These are phyloP conservation scores for Clinocottus analis DNA, from an alignment of 2,113 vertebrate genomes.

Conservation along the genomic window DNA sequence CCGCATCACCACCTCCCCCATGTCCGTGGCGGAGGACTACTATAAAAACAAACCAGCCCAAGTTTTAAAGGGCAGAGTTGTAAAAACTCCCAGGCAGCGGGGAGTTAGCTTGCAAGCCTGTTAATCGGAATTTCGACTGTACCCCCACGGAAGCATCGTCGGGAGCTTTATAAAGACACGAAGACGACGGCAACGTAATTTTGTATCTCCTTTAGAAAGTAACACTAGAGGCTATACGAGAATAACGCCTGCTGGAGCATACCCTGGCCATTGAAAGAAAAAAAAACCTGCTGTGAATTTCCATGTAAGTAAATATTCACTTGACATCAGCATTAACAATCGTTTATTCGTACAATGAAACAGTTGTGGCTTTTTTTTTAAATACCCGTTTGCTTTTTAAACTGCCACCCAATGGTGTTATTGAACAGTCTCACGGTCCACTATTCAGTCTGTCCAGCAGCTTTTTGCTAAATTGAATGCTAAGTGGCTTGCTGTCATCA, in stretches of 20 bases:
- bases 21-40: constrained; percentile 82
- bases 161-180: constrained; percentile 62
- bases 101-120: constrained; percentile 61
- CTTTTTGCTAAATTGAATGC: constrained; percentile 42
- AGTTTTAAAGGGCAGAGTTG: constrained; percentile 86
- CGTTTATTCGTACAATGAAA: fast-evolving
- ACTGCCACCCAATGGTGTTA: not conserved
- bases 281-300: constrained; percentile 64
- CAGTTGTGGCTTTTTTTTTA: fast-evolving
- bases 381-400: not conserved
- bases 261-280: constrained; percentile 46
- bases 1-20: constrained; percentile 81
- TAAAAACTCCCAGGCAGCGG: constrained; percentile 84
- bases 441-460: not conserved
- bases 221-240: constrained; percentile 6
- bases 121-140: constrained; percentile 16
- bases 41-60: constrained; percentile 79
- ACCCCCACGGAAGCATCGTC: constrained; percentile 46
- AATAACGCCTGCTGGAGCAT: constrained; percentile 29
- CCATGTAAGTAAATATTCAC: constrained; percentile 68
- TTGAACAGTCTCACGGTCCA: not conserved
- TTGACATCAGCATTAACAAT: not conserved
- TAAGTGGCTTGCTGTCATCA: constrained; percentile 3
- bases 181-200: constrained; percentile 28
- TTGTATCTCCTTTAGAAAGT: constrained; percentile 34